phyloP scores from a whole-genome alignment of 2,113 vertebrate species.

The Brienomyrus brachyistius region DNA sequence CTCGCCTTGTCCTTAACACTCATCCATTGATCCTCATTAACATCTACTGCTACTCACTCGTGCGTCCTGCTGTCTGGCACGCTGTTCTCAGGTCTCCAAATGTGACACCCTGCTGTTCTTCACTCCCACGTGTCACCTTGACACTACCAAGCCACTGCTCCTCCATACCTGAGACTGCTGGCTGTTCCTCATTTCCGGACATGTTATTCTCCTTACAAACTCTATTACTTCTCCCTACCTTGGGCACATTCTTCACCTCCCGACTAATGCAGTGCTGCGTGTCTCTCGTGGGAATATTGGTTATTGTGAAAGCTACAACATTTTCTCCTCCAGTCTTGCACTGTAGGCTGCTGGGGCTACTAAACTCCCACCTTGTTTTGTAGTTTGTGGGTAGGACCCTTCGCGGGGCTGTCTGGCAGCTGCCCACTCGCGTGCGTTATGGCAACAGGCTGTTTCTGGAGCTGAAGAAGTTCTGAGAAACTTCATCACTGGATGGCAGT shows the following conservation, averaged over 20 bases:
- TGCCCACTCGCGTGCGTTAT: constrained; percentile 4
- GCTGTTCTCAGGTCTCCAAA: not conserved
- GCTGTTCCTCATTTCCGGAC: not conserved
- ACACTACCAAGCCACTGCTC: not conserved
- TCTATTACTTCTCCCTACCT: not conserved
- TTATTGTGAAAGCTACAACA: not conserved
- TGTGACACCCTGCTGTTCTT: not conserved
- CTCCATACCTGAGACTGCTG: not conserved
- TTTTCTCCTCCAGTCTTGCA: not conserved
- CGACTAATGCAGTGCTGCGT: not conserved
- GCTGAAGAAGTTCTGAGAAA: constrained; percentile 83
- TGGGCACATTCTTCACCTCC: not conserved
- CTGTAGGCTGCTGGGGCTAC: not conserved
- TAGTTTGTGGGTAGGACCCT: not conserved
- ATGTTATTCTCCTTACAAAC: not conserved
- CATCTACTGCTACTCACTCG: not conserved
- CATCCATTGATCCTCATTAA: not conserved
- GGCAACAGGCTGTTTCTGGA: constrained; percentile 45
- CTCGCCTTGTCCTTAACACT: not conserved
- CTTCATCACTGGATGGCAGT: constrained; percentile 99
- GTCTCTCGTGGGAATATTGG: not conserved
- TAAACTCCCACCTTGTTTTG: not conserved
- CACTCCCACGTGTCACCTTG: not conserved
- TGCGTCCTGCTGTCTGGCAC: not conserved
- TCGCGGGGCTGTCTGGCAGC: constrained; percentile 1